A percentile compares a stretch with the other conserved stretches of the same genome.
These are phyloP conservation scores for Dendrolimus pini DNA, from an alignment of 2,888 invertebrate species.

Conservation along the genomic window DNA sequence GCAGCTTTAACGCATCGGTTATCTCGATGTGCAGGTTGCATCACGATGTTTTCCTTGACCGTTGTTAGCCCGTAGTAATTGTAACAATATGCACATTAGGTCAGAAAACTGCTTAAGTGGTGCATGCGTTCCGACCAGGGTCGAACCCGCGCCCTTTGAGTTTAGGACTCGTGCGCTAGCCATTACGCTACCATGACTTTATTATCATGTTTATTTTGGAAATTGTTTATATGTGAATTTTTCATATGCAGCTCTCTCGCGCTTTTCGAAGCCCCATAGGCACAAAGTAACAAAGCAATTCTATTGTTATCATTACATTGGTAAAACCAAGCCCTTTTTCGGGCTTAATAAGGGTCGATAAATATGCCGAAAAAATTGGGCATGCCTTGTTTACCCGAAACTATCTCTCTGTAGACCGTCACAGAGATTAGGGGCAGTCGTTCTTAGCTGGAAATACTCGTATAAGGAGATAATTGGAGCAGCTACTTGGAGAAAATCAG, in stretches of 20 bases:
- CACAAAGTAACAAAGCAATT: conserved; percentile 3
- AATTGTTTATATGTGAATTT: too few species aligned
- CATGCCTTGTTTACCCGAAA: conserved; percentile 7
- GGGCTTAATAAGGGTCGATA: conserved; percentile 21
- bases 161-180: too few species aligned
- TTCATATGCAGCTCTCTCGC: not conserved
- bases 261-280: conserved; percentile 3
- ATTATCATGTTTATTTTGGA: too few species aligned
- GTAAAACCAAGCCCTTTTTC: conserved; percentile 13
- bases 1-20: too few species aligned
- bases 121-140: too few species aligned
- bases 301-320: conserved; percentile 21
- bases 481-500: not conserved
- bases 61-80: too few species aligned
- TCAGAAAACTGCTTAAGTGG: too few species aligned
- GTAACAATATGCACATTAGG: too few species aligned
- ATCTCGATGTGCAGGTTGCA: too few species aligned
- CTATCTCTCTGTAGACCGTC: conserved; percentile 1
- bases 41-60: too few species aligned
- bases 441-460: not conserved
- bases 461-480: not conserved
- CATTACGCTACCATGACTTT: too few species aligned
- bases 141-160: too few species aligned
- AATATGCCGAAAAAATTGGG: conserved; percentile 17
- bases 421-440: not conserved